Evolutionary conservation across 2,888 invertebrate species (phyloP).

Genomic region (Lydus trimaculatus): DNA sequence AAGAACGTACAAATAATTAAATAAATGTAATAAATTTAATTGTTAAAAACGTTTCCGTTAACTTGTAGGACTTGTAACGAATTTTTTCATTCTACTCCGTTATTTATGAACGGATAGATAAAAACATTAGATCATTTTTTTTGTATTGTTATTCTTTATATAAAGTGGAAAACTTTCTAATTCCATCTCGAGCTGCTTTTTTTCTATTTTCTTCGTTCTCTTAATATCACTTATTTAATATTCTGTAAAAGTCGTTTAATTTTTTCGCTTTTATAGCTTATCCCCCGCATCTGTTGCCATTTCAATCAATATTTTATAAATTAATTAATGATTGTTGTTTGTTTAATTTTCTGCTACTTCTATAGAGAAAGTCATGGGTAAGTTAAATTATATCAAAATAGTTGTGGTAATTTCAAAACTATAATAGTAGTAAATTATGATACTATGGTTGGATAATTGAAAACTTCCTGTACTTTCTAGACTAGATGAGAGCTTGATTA

Average conservation of each 20-base stretch:
- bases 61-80: not conserved
- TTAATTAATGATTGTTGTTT: not conserved
- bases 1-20: no score
- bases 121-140: not conserved
- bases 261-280: not conserved
- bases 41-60: not conserved
- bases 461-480: slow-evolving; percentile 33
- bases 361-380: slow-evolving; percentile 73
- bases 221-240: not conserved
- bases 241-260: not conserved
- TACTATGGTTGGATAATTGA: not conserved
- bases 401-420: not conserved
- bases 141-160: not conserved
- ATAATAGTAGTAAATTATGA: not conserved
- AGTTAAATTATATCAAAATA: slow-evolving; percentile 53
- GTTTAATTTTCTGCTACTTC: slow-evolving; percentile 32
- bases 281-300: not conserved
- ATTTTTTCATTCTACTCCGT: no score
- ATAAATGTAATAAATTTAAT: not conserved
- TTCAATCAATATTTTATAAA: not conserved
- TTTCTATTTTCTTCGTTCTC: not conserved
- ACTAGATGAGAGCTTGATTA: slow-evolving; percentile 70
- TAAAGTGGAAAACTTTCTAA: slow-evolving; percentile 2
- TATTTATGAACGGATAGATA: not conserved
- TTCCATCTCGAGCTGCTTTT: not conserved